Evolutionary conservation across 2,113 vertebrate genomes (phyloP).

Genomic region (Phylloscopus whistleri): DNA sequence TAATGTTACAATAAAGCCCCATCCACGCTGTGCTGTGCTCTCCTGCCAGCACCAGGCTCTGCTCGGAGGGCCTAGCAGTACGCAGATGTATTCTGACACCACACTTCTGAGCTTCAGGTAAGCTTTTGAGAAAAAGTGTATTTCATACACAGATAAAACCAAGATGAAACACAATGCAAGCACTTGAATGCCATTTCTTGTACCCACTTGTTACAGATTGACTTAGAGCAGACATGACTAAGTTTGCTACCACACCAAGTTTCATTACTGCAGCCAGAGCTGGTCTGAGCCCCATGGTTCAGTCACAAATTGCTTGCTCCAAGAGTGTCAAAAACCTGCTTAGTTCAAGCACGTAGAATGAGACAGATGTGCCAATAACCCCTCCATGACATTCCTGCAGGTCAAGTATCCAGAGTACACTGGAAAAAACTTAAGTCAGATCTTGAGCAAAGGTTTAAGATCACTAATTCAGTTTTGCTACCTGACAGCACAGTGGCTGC

Average conservation of each 20-base stretch:
- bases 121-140: slow-evolving; percentile 58
- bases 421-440: slow-evolving; percentile 19
- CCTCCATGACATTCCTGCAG: slow-evolving; percentile 47
- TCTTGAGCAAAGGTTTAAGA: slow-evolving; percentile 45
- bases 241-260: slow-evolving; percentile 50
- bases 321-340: slow-evolving; percentile 56
- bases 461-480: slow-evolving; percentile 1
- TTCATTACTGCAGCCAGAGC: slow-evolving; percentile 59
- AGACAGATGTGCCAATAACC: slow-evolving; percentile 53
- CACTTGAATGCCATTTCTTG: slow-evolving; percentile 72
- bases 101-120: slow-evolving; percentile 77
- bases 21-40: slow-evolving; percentile 58
- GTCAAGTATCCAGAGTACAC: slow-evolving; percentile 28
- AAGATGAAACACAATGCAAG: slow-evolving; percentile 84
- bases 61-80: slow-evolving; percentile 75
- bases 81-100: slow-evolving; percentile 81
- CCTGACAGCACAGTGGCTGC: slow-evolving; percentile 16
- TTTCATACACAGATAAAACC: slow-evolving; percentile 46
- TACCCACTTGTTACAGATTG: slow-evolving; percentile 65
- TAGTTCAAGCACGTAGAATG: slow-evolving; percentile 45
- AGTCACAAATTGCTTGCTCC: slow-evolving; percentile 58
- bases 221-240: slow-evolving; percentile 49
- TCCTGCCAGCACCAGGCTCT: slow-evolving; percentile 74
- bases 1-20: slow-evolving; percentile 71
- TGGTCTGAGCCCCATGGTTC: slow-evolving; percentile 34